phyloP scores from a whole-genome alignment of 2,888 invertebrate species.

The Chaetogeoica ovagalla region DNA sequence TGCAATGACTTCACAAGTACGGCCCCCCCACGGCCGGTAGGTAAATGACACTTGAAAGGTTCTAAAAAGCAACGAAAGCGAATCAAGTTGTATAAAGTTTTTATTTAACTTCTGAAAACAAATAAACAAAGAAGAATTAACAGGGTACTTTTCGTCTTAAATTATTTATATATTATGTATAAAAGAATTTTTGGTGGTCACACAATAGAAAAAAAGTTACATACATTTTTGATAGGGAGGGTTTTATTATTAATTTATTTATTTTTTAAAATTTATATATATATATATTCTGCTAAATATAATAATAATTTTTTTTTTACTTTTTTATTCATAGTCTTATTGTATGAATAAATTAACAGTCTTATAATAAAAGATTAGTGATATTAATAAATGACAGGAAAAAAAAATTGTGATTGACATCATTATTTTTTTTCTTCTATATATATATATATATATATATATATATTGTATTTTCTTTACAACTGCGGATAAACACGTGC shows the following conservation, averaged over 20 bases:
- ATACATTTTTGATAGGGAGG: slow-evolving; percentile 45
- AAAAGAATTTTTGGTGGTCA: slow-evolving; percentile 50
- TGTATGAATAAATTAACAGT: slow-evolving; percentile 52
- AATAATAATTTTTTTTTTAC: slow-evolving; percentile 42
- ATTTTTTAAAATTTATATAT: background rate
- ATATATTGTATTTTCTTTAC: slow-evolving; percentile 39
- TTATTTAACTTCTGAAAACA: slow-evolving; percentile 52
- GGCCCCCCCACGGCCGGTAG: no score
- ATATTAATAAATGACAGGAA: slow-evolving; percentile 48
- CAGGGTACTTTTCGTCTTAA: slow-evolving; percentile 49
- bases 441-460: no score
- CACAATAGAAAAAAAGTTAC: slow-evolving; percentile 52
- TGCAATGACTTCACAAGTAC: background rate
- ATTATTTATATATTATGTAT: slow-evolving; percentile 50
- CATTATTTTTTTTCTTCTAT: slow-evolving; percentile 44
- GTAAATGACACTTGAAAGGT: background rate
- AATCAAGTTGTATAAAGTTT: slow-evolving; percentile 51
- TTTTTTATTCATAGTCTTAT: slow-evolving; percentile 52
- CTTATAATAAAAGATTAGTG: slow-evolving; percentile 53
- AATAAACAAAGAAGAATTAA: slow-evolving; percentile 53
- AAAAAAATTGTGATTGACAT: slow-evolving; percentile 50
- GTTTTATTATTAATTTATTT: slow-evolving; percentile 21
- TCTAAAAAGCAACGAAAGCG: slow-evolving; percentile 13
- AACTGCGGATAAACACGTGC: slow-evolving; percentile 49
- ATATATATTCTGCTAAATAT: slow-evolving; percentile 43